These are phyloP conservation scores for Atethmia centrago DNA, from an alignment of 2,888 invertebrate genomes.

Conservation along the genomic window DNA sequence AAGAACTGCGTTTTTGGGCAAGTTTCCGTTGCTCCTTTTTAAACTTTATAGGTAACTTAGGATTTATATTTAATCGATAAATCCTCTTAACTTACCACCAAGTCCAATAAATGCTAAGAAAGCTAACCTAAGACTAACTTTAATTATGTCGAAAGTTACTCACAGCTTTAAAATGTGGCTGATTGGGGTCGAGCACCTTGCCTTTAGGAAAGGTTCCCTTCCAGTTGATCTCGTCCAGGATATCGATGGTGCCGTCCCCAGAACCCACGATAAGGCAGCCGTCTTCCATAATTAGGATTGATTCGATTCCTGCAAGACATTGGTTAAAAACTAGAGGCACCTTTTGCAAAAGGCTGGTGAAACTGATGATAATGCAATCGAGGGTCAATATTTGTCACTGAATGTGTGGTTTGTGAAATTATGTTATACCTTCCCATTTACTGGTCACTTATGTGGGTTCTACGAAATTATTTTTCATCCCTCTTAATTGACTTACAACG, in stretches of 20 bases:
- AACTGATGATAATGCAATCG: neutral
- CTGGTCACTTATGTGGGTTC: too few species aligned
- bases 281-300: slow-evolving; percentile 91
- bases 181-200: slow-evolving; percentile 88
- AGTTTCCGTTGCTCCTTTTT: neutral
- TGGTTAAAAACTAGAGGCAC: neutral
- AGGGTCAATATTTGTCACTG: neutral
- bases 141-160: slow-evolving; percentile 60
- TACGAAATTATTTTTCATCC: too few species aligned
- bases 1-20: neutral
- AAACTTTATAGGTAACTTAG: neutral
- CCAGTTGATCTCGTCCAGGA: slow-evolving; percentile 92
- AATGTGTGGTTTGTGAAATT: neutral
- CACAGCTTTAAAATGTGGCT: slow-evolving; percentile 90
- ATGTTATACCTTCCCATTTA: neutral
- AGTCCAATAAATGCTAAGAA: neutral
- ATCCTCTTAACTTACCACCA: neutral
- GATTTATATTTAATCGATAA: neutral
- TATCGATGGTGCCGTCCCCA: slow-evolving; percentile 95
- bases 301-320: slow-evolving; percentile 90
- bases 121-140: neutral
- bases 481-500: too few species aligned
- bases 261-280: slow-evolving; percentile 94
- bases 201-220: slow-evolving; percentile 84
- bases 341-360: neutral